These are phyloP conservation scores for Microctenopoma lineatum DNA, from an alignment of 2,797 vertebrate genomes.

Conservation along the genomic window DNA sequence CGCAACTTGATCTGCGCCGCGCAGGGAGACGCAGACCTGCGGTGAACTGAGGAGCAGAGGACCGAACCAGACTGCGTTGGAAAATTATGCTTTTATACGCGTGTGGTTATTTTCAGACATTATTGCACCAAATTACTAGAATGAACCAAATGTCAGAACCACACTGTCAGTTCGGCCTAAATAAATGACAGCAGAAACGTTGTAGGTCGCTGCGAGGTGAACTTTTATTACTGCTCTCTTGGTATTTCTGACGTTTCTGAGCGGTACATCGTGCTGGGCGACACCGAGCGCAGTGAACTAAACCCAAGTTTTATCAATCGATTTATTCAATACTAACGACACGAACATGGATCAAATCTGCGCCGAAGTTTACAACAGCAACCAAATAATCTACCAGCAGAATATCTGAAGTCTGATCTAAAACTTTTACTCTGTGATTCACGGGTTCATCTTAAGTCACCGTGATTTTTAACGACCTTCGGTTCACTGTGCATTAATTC, in stretches of 20 bases:
- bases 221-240: not conserved
- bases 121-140: fast-evolving
- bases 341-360: not conserved
- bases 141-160: fast-evolving
- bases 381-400: fast-evolving
- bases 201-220: not conserved
- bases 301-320: not conserved
- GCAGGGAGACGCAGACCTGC: not conserved
- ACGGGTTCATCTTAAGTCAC: not conserved
- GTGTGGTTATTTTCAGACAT: fast-evolving
- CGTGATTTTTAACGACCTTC: not conserved
- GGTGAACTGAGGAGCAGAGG: not conserved
- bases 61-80: not conserved
- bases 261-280: not conserved
- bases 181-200: fast-evolving
- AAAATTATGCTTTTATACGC: fast-evolving
- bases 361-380: not conserved
- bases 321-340: fast-evolving
- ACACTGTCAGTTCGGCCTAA: not conserved
- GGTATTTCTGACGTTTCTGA: not conserved
- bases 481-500: not conserved
- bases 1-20: slow-evolving; percentile 40
- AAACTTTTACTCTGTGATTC: fast-evolving
- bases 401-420: fast-evolving
- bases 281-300: too few species aligned